Evolutionary conservation across 2,888 invertebrate species (phyloP), one percentile per base, ranked within the genome.

Genomic region (Amphipyra tragopoginis): DNA sequence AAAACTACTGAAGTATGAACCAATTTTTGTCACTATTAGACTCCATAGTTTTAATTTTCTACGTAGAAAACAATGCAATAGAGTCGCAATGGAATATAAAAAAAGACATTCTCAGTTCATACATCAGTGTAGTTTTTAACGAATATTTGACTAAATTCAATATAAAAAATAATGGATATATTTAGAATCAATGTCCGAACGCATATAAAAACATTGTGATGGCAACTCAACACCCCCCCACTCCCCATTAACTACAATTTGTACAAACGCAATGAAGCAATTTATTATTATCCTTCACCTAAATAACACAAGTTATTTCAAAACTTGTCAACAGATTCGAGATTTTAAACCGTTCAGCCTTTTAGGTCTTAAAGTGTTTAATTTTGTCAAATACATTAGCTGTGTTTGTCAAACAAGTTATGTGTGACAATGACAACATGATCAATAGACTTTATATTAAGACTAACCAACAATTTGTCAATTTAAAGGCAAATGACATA

Each of bases 261-360:
- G 74, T 80, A 75, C 74, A 70, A 68, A 71, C 66, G 43, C 69
- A 69, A 71, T 65, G 48, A 72, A 75, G 59, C 62, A 63, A 61
- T 65, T 57, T 53, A 47, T 65, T 73, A 61, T 68, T 66, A 73
- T 79, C 80, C 75, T 61, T 77, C 80, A 77, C 77, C 78, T 74
- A 77, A 69, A 72, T 60, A 33, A 77, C 67, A 74, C 67, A 77
- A 62, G 54, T 74, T 59, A 64, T 2, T 70, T 73, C 54, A 65
- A 65, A 71, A 61, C 53, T 62, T 55, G 55, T 58, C 61, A 61
- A 66, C 67, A 76, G 73, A 77, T 79, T 77, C 77, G 77, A 77
- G 77, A 73, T 79, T 60, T 70, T 49, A 73, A 76, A 76, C 63
- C 70, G 34, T 77, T 79, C 76, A 77, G 77, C 75, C 79, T 79